These are phyloP conservation scores for Molothrus aeneus DNA, from an alignment of 2,797 vertebrate species.

Conservation along the genomic window DNA sequence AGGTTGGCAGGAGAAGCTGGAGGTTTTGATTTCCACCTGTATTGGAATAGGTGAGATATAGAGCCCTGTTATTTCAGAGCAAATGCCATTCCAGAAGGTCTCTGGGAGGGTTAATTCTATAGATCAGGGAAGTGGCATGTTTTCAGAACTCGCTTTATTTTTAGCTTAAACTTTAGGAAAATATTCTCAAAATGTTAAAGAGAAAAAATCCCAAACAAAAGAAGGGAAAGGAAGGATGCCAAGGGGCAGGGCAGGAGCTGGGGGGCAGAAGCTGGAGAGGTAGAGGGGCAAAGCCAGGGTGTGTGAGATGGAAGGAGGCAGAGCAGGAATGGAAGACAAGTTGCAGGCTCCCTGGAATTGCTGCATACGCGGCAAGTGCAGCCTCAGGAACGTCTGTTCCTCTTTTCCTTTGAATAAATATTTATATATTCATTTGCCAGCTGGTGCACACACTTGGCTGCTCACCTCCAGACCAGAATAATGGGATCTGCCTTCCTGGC, in stretches of 20 bases:
- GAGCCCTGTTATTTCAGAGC: neutral
- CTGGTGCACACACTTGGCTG: constrained; percentile 76
- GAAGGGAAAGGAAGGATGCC: neutral
- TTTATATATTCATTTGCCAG: constrained; percentile 79
- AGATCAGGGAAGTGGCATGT: neutral
- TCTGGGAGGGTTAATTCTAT: neutral
- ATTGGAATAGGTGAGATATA: neutral
- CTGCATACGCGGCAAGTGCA: constrained; percentile 64
- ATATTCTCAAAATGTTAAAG: neutral
- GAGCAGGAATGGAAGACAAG: constrained; percentile 26
- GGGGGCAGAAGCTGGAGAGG: neutral
- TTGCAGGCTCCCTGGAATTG: constrained; percentile 51
- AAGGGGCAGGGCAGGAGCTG: neutral
- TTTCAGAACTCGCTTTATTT: neutral
- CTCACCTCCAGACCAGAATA: constrained; percentile 73
- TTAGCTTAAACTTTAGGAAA: neutral
- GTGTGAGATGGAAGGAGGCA: neutral
- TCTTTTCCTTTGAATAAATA: constrained; percentile 80
- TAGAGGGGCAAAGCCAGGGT: neutral
- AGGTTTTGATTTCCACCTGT: neutral
- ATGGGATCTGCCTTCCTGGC: constrained; percentile 26
- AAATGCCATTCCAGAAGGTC: neutral
- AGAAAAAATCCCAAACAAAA: neutral
- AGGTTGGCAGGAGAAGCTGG: neutral
- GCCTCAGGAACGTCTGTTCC: constrained; percentile 68